These are phyloP conservation scores for Drosophila pallidifrons DNA, from an alignment of 1,140 invertebrate species.

Conservation along the genomic window DNA sequence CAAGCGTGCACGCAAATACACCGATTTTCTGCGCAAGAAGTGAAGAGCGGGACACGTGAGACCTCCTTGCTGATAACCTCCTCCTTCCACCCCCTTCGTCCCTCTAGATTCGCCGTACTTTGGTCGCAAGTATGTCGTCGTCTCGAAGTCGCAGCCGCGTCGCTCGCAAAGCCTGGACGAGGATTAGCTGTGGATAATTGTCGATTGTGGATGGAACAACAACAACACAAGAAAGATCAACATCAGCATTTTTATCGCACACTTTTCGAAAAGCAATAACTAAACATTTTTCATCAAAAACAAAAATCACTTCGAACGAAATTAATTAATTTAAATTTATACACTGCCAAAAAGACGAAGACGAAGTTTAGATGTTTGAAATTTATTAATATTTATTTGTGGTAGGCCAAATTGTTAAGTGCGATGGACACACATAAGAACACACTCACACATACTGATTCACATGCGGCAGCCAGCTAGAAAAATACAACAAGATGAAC, in stretches of 20 bases:
- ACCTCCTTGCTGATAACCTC: conserved; percentile 30
- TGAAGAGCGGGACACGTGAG: conserved; percentile 38
- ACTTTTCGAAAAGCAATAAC: conserved; percentile 67
- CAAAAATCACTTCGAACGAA: conserved; percentile 13
- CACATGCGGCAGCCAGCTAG: conserved; percentile 37
- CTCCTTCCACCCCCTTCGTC: conserved; percentile 16
- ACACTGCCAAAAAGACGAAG: conserved; percentile 80
- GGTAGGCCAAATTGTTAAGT: conserved; percentile 68
- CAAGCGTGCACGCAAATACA: conserved; percentile 84
- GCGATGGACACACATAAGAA: conserved; percentile 31
- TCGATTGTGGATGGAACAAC: conserved; percentile 1
- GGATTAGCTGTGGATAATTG: conserved; percentile 45
- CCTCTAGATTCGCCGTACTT: conserved; percentile 80
- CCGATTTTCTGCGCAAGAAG: conserved; percentile 83
- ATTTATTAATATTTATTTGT: conserved; percentile 54
- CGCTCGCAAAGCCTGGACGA: conserved; percentile 79
- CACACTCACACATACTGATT: conserved; percentile 38
- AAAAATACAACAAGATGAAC: conserved; percentile 29
- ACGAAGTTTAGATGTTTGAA: conserved; percentile 29
- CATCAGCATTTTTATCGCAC: conserved; percentile 11
- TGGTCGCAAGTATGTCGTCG: conserved; percentile 78
- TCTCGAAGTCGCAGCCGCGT: conserved; percentile 60
- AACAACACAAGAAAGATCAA: neutral
- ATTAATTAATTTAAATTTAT: conserved; percentile 72
- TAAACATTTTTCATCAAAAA: conserved; percentile 36